These are phyloP conservation scores for Cichlasoma orientale DNA, from an alignment of 2,797 vertebrate genomes.

Conservation along the genomic window DNA sequence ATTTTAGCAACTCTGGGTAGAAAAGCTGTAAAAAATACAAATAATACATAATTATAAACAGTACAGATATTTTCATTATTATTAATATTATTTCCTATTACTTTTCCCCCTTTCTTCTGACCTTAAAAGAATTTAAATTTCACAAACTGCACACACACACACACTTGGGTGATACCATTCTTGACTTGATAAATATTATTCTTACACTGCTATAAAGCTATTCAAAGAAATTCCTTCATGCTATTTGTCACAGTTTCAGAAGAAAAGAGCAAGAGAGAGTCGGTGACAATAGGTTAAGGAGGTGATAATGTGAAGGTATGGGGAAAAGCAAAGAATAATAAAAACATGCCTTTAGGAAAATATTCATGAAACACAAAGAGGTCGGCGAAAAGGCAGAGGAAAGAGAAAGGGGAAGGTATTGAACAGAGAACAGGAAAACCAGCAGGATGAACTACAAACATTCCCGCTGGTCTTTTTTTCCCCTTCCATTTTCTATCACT, in stretches of 20 bases:
- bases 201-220: constrained; percentile 15
- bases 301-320: neutral
- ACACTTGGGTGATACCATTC: neutral
- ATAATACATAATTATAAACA: neutral
- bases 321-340: neutral
- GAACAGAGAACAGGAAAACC: constrained; percentile 6
- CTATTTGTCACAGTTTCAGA: constrained; percentile 10
- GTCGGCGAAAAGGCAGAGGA: constrained; percentile 17
- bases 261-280: neutral
- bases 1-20: neutral
- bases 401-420: neutral
- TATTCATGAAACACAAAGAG: constrained; percentile 3
- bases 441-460: neutral
- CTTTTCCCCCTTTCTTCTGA: neutral
- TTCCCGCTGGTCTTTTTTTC: neutral
- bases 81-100: neutral
- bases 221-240: constrained; percentile 22
- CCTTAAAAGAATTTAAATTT: neutral
- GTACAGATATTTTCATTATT: neutral
- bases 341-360: neutral
- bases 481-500: neutral
- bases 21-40: neutral
- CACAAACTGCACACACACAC: neutral
- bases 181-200: neutral
- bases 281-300: neutral